phyloP scores from a whole-genome alignment of 1,140 invertebrate species.

The Drosophila bocki region DNA sequence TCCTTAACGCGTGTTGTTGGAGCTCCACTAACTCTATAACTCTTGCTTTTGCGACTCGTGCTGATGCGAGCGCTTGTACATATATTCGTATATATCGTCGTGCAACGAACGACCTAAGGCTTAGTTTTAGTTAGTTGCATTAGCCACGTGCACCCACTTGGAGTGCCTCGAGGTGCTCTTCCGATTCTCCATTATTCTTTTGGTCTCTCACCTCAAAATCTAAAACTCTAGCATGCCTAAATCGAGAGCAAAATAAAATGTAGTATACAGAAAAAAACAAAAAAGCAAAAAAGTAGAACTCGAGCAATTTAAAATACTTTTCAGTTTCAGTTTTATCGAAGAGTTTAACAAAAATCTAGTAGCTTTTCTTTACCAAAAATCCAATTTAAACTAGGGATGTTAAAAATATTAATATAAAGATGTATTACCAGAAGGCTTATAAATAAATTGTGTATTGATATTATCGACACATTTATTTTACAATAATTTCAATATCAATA shows the following conservation, averaged over 20 bases:
- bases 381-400: background rate
- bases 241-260: constrained; percentile 41
- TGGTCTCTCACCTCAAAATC: constrained; percentile 42
- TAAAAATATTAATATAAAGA: too few species aligned
- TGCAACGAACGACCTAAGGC: constrained; percentile 17
- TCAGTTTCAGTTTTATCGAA: constrained; percentile 24
- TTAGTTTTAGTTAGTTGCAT: constrained; percentile 41
- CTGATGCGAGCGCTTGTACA: constrained; percentile 33
- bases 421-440: too few species aligned
- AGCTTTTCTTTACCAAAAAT: constrained; percentile 44
- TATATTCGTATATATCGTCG: constrained; percentile 40
- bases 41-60: constrained; percentile 32
- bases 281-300: constrained; percentile 30
- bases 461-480: too few species aligned
- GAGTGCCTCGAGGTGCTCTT: constrained; percentile 24
- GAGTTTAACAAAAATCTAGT: constrained; percentile 35
- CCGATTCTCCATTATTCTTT: constrained; percentile 21
- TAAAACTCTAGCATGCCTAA: constrained; percentile 57
- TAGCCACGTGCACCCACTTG: constrained; percentile 20
- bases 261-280: constrained; percentile 48
- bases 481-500: too few species aligned
- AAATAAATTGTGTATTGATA: too few species aligned
- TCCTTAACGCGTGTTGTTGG: constrained; percentile 43
- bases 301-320: constrained; percentile 36
- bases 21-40: constrained; percentile 37